Evolutionary conservation across 2,113 vertebrate species (phyloP).

Genomic region (Zosterops pallidus): DNA sequence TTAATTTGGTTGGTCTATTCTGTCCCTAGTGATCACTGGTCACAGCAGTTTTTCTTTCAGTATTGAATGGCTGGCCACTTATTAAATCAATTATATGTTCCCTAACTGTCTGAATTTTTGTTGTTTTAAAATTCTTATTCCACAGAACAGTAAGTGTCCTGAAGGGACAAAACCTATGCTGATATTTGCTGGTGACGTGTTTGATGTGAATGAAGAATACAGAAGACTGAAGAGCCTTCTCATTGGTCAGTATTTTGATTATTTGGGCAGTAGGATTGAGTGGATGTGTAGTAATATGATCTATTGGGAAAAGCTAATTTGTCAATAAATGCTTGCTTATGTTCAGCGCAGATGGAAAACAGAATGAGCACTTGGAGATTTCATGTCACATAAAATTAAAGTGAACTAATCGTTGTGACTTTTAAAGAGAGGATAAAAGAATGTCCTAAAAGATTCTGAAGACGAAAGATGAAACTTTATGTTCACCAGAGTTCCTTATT

Average conservation of each 20-base stretch:
- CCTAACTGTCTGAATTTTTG: neutral
- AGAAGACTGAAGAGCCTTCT: conserved; percentile 88
- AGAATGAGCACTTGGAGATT: neutral
- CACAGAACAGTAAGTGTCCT: conserved; percentile 85
- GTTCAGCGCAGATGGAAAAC: neutral
- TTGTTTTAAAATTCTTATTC: conserved; percentile 7
- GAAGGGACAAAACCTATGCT: conserved; percentile 95
- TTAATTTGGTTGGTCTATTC: neutral
- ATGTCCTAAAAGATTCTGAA: neutral
- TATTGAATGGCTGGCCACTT: neutral
- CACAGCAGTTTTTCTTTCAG: neutral
- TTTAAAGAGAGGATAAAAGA: neutral
- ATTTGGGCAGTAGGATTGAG: neutral
- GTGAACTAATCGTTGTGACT: neutral
- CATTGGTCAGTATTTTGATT: conserved; percentile 76
- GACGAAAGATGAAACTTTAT: neutral
- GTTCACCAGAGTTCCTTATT: neutral
- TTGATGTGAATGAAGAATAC: conserved; percentile 84
- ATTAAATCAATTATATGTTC: neutral
- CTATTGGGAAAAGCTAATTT: neutral
- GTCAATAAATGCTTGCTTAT: neutral
- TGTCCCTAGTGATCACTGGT: neutral
- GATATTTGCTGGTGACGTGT: conserved; percentile 91
- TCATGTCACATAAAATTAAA: neutral
- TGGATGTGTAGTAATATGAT: neutral